These are phyloP conservation scores for Nycteola revayana DNA, from an alignment of 2,888 invertebrate genomes.

Conservation along the genomic window DNA sequence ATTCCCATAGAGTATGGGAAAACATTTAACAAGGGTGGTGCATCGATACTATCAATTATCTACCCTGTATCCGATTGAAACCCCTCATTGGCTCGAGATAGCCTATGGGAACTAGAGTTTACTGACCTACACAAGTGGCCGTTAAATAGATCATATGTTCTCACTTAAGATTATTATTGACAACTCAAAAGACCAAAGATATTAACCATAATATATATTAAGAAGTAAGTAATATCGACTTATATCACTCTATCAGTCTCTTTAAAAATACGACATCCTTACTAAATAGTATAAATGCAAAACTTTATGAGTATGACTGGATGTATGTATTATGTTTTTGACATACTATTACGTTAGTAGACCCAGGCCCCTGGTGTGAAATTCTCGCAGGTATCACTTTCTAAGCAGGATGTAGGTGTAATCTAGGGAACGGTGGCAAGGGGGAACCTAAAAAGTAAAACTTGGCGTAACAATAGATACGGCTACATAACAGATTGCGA, in stretches of 20 bases:
- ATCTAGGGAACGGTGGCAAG: neutral
- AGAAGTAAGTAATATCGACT: no score
- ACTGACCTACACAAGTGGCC: slow-evolving; percentile 19
- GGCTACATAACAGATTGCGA: slow-evolving; percentile 18
- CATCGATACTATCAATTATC: slow-evolving; percentile 69
- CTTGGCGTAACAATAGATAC: slow-evolving; percentile 20
- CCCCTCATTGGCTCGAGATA: slow-evolving; percentile 44
- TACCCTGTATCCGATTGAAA: slow-evolving; percentile 49
- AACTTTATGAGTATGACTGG: no score
- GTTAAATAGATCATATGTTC: slow-evolving; percentile 11
- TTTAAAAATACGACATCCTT: no score
- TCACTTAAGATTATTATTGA: slow-evolving; percentile 11
- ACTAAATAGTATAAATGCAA: no score
- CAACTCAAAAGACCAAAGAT: neutral
- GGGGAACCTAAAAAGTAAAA: slow-evolving; percentile 1
- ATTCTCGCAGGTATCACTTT: no score
- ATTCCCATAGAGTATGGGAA: slow-evolving; percentile 56
- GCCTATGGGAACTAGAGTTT: slow-evolving; percentile 42
- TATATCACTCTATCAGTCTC: no score
- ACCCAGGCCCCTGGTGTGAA: no score
- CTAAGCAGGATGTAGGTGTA: no score
- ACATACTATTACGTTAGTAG: no score
- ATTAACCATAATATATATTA: no score
- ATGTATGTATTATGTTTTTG: no score
- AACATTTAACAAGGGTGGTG: slow-evolving; percentile 71